A percentile compares a stretch with the other conserved stretches of the same genome.
Evolutionary conservation across 2,888 invertebrate genomes (phyloP).

Genomic region (Limnephilus auricula): DNA sequence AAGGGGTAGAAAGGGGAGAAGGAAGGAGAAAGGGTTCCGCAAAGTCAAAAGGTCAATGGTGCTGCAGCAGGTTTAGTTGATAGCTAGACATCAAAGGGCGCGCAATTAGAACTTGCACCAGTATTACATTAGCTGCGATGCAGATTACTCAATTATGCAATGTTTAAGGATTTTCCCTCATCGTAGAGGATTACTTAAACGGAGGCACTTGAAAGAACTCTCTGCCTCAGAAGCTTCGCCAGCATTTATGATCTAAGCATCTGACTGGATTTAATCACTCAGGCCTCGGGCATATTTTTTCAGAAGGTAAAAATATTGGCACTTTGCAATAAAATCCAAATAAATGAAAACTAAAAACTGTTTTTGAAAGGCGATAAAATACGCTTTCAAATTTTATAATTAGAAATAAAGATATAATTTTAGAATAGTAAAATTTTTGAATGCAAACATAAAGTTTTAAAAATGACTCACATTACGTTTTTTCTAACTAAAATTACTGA

Average conservation of each 20-base stretch:
- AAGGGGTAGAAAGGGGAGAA: neutral
- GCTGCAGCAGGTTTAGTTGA: slow-evolving; percentile 5
- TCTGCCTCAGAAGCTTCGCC: neutral
- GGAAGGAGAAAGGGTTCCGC: neutral
- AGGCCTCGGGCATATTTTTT: too few relatives aligned
- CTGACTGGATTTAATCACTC: neutral
- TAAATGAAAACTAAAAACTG: too few relatives aligned
- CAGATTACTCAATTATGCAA: slow-evolving; percentile 22
- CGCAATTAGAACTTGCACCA: slow-evolving; percentile 20
- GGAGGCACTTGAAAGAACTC: neutral
- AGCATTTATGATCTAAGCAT: neutral
- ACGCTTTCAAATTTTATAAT: too few relatives aligned
- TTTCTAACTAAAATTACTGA: too few relatives aligned
- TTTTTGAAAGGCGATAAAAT: too few relatives aligned
- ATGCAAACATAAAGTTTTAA: too few relatives aligned
- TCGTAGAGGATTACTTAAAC: slow-evolving; percentile 11
- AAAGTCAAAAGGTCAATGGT: slow-evolving; percentile 50
- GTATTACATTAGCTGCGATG: neutral
- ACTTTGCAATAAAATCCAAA: too few relatives aligned
- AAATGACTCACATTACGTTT: too few relatives aligned
- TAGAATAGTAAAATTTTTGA: too few relatives aligned
- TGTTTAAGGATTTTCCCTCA: slow-evolving; percentile 25
- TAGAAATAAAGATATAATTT: too few relatives aligned
- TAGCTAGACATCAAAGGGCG: slow-evolving; percentile 40
- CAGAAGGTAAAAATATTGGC: too few relatives aligned